Percentiles rank a stretch among this genome's conserved stretches.
These are phyloP conservation scores for Ramphastos sulfuratus DNA, from an alignment of 2,113 vertebrate genomes.

Conservation along the genomic window DNA sequence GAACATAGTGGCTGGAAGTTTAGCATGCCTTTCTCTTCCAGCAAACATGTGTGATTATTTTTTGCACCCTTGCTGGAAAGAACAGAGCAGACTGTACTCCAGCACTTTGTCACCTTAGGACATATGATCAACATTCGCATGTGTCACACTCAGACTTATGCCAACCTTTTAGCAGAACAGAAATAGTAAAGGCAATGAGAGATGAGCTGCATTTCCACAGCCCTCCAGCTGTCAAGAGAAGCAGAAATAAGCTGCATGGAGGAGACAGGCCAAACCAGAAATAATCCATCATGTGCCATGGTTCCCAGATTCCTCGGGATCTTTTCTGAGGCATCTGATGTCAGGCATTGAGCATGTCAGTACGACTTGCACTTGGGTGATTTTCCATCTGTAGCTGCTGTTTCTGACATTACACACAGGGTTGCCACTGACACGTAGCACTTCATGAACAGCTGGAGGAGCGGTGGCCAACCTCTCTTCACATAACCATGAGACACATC, in stretches of 20 bases:
- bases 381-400: constrained; percentile 53
- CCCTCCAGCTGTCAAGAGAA: constrained; percentile 40
- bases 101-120: constrained; percentile 42
- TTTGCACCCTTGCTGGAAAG: constrained; percentile 46
- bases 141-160: not conserved
- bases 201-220: constrained; percentile 27
- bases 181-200: not conserved
- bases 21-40: not conserved
- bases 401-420: not conserved
- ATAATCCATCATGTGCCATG: constrained; percentile 67
- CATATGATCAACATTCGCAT: not conserved
- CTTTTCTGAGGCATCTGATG: constrained; percentile 42
- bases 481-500: not conserved
- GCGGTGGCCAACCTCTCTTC: not conserved
- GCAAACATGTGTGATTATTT: not conserved
- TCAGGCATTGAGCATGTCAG: not conserved
- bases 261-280: constrained; percentile 59
- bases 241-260: constrained; percentile 19
- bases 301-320: constrained; percentile 59
- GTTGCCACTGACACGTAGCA: not conserved
- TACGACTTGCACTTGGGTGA: constrained; percentile 27
- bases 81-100: constrained; percentile 48
- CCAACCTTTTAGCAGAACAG: constrained; percentile 29
- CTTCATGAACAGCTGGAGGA: constrained; percentile 37
- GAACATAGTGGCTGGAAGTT: not conserved